Conservation (phyloP, 2,797 vertebrate species). For the Diglossa cyanea region DNA sequence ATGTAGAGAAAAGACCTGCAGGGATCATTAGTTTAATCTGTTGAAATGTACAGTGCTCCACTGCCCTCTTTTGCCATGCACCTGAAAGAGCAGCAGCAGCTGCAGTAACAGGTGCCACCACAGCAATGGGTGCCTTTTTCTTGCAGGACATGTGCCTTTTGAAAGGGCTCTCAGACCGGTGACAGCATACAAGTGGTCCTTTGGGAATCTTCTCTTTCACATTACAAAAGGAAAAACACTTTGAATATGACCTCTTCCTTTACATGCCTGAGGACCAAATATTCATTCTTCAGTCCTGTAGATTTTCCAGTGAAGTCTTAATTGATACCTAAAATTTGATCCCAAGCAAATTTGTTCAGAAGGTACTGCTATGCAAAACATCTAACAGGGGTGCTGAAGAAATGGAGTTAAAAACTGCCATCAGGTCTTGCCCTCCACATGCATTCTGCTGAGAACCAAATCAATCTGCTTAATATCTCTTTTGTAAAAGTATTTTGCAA, state of each 20-base stretch:
- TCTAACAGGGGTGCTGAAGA: not conserved
- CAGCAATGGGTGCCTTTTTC: not conserved
- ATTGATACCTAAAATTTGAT: not conserved
- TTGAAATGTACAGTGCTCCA: slow-evolving; percentile 9
- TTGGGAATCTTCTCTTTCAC: not conserved
- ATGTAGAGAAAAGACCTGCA: not conserved
- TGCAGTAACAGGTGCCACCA: not conserved
- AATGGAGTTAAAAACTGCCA: not conserved
- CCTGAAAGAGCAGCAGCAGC: slow-evolving; percentile 52
- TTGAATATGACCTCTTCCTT: not conserved
- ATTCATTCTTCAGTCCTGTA: not conserved
- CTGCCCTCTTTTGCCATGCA: slow-evolving; percentile 58
- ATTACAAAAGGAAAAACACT: not conserved
- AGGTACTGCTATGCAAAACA: not conserved
- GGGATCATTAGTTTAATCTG: not conserved
- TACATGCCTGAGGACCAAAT: not conserved
- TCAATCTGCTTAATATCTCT: not conserved
- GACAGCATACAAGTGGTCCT: not conserved
- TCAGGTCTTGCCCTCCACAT: not conserved
- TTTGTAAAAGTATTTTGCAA: not conserved
- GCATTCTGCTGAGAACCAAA: not conserved
- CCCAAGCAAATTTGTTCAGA: not conserved
- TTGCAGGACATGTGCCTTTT: not conserved
- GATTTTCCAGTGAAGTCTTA: not conserved
- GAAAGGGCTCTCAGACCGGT: not conserved